phyloP scores from a whole-genome alignment of 2,797 vertebrate species.

The Brachymystax lenok region DNA sequence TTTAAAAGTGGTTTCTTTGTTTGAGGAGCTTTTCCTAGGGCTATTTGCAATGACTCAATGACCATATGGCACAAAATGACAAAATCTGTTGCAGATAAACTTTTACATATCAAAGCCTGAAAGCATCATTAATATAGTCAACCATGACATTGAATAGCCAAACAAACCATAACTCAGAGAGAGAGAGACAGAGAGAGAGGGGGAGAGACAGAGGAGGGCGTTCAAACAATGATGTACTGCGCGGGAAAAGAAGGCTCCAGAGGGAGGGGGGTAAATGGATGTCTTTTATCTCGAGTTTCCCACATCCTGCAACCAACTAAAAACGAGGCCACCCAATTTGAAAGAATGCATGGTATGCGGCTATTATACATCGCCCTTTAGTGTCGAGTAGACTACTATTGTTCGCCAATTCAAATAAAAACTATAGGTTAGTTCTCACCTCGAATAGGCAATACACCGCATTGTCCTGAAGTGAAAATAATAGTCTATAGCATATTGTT shows the following conservation, averaged over 20 bases:
- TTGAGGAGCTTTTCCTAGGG: not conserved
- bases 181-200: not conserved
- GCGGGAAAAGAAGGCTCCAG: constrained; percentile 81
- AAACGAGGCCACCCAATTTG: constrained; percentile 91
- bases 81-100: not conserved
- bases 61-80: not conserved
- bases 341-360: constrained; percentile 91
- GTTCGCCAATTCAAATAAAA: constrained; percentile 63
- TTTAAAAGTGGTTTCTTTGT: too few species aligned
- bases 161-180: constrained; percentile 1
- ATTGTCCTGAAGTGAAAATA: constrained; percentile 63
- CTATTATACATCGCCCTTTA: constrained; percentile 71
- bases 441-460: constrained; percentile 31
- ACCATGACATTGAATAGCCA: not conserved
- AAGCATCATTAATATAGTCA: not conserved
- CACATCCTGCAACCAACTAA: constrained; percentile 91
- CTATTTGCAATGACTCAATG: not conserved
- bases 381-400: constrained; percentile 55
- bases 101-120: not conserved
- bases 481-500: constrained; percentile 59
- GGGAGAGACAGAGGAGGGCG: too few species aligned
- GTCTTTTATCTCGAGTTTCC: constrained; percentile 95
- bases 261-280: constrained; percentile 69
- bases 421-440: not conserved
- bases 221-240: constrained; percentile 70